phyloP scores from a whole-genome alignment of 53 echinoderm and acorn worm genomes.

The Holothuria scabra region DNA sequence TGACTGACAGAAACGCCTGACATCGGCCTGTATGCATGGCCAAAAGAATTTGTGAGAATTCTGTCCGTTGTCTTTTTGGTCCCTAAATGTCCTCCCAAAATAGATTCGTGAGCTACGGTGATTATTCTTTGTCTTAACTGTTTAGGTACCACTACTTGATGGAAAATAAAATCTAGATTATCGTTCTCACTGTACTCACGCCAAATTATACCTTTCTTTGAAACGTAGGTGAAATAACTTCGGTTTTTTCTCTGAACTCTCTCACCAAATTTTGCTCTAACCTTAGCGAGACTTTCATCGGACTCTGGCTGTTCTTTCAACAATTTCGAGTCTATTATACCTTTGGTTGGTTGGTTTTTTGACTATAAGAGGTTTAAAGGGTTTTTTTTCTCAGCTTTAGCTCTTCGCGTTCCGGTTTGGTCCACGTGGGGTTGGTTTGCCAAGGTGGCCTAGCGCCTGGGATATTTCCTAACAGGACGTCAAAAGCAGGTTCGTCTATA shows the following conservation, averaged over 20 bases:
- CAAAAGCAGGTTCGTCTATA: constrained; percentile 41
- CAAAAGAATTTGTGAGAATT: constrained; percentile 44
- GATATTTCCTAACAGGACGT: constrained; percentile 48
- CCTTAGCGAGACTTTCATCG: background rate
- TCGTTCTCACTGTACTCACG: constrained; percentile 31
- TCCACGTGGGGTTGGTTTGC: constrained; percentile 4
- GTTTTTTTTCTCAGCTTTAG: background rate
- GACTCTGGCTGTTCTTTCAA: background rate
- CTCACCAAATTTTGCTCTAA: background rate
- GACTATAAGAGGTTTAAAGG: constrained; percentile 1
- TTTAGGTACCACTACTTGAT: constrained; percentile 52
- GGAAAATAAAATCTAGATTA: constrained; percentile 3
- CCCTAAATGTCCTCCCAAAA: constrained; percentile 63
- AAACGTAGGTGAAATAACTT: background rate
- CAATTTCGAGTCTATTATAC: background rate
- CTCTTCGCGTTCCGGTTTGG: constrained; percentile 7
- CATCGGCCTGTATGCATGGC: constrained; percentile 57
- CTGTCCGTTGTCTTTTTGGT: constrained; percentile 58
- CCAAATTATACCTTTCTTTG: constrained; percentile 23
- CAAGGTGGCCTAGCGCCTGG: constrained; percentile 27
- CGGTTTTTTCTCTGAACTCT: background rate
- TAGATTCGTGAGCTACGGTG: constrained; percentile 63
- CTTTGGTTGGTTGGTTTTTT: background rate
- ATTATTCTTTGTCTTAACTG: constrained; percentile 47
- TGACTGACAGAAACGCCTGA: constrained; percentile 55